Percentiles rank a stretch among this genome's conserved stretches.
These are phyloP conservation scores for Odocoileus hemionus DNA, from an alignment of 2,113 vertebrate species.

Conservation along the genomic window DNA sequence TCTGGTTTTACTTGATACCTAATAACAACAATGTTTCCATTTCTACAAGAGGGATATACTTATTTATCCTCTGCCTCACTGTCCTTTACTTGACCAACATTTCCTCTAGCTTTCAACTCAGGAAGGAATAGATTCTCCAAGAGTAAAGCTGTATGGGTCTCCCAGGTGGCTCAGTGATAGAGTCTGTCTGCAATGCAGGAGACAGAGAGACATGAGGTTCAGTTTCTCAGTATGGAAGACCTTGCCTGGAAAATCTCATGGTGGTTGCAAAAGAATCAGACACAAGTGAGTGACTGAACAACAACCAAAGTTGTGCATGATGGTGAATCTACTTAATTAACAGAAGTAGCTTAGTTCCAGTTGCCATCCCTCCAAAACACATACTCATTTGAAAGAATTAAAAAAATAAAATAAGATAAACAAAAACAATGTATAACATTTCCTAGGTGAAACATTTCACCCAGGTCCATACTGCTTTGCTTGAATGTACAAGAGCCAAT, in stretches of 20 bases:
- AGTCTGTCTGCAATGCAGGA: background rate
- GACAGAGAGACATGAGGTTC: background rate
- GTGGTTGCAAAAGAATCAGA: fast-evolving
- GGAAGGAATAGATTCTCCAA: background rate
- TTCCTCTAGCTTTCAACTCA: background rate
- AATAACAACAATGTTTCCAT: background rate
- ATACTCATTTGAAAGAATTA: background rate
- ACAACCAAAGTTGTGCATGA: background rate
- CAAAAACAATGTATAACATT: background rate
- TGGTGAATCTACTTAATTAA: background rate
- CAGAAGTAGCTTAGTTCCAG: background rate
- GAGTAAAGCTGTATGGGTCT: background rate
- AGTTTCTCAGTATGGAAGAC: background rate
- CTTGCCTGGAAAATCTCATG: background rate
- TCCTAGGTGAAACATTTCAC: background rate
- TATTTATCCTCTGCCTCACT: background rate
- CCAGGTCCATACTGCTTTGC: background rate
- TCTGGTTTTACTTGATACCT: background rate
- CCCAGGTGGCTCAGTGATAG: background rate
- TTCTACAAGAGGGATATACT: background rate
- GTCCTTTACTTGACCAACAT: background rate
- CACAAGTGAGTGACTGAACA: background rate
- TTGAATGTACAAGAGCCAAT: background rate
- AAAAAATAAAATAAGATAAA: background rate
- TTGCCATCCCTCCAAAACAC: background rate